These are phyloP conservation scores for Pocota personata DNA, from an alignment of 2,888 invertebrate species.

Conservation along the genomic window DNA sequence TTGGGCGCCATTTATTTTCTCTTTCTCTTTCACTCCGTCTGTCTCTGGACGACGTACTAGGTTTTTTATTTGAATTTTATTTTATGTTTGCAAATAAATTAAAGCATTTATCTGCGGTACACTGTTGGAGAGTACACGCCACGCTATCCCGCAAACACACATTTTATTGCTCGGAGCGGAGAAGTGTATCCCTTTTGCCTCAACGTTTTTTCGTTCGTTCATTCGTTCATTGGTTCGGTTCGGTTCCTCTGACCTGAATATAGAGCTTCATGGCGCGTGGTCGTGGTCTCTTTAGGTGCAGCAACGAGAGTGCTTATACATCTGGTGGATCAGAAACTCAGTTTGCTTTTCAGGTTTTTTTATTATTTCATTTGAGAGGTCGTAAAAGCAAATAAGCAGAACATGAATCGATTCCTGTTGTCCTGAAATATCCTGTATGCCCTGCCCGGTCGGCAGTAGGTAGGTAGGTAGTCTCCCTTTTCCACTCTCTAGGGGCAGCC, in stretches of 20 bases:
- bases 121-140: slow-evolving; percentile 19
- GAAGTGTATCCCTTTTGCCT: slow-evolving; percentile 31
- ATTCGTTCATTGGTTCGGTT: too few relatives aligned
- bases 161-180: slow-evolving; percentile 46
- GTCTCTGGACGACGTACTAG: slow-evolving; percentile 3
- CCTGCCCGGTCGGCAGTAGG: not conserved
- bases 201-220: not conserved
- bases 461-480: not conserved
- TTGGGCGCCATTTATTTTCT: slow-evolving; percentile 62
- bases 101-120: slow-evolving; percentile 68
- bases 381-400: slow-evolving; percentile 73
- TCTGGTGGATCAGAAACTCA: slow-evolving; percentile 21
- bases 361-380: slow-evolving; percentile 54
- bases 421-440: slow-evolving; percentile 47
- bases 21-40: not conserved
- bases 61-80: slow-evolving; percentile 69
- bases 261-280: slow-evolving; percentile 45
- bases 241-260: slow-evolving; percentile 35
- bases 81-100: slow-evolving; percentile 72
- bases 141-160: slow-evolving; percentile 32
- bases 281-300: slow-evolving; percentile 51
- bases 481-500: slow-evolving; percentile 9
- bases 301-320: slow-evolving; percentile 35
- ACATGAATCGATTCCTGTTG: slow-evolving; percentile 66
- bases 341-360: slow-evolving; percentile 39